Conservation (phyloP, 2,888 invertebrate species). For the Drosophila atroscutellata region DNA sequence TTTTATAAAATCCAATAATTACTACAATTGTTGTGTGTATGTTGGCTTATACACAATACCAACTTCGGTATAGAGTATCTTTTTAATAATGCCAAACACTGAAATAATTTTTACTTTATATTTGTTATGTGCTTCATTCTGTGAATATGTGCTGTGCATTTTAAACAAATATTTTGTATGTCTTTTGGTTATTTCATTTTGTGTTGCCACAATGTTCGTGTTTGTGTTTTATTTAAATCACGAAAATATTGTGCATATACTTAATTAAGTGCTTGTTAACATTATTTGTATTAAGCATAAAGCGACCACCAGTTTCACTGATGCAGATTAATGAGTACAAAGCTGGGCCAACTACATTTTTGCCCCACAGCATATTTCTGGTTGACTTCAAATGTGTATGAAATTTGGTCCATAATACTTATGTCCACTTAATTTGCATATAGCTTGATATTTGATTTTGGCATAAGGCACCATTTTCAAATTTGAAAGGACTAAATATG, state of each 20-base stretch:
- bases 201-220: constrained; percentile 27
- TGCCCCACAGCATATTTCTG: background rate
- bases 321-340: constrained; percentile 35
- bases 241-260: constrained; percentile 73
- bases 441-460: constrained; percentile 1
- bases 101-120: constrained; percentile 14
- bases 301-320: constrained; percentile 37
- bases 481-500: background rate
- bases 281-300: constrained; percentile 66
- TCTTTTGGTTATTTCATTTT: constrained; percentile 23
- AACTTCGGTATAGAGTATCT: constrained; percentile 1
- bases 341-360: background rate
- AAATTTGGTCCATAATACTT: background rate
- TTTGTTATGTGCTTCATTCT: constrained; percentile 16
- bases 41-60: background rate
- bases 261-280: constrained; percentile 77
- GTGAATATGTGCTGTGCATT: constrained; percentile 64
- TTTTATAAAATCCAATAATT: background rate
- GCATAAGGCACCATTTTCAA: background rate
- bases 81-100: background rate
- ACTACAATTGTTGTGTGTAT: background rate
- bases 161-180: constrained; percentile 51
- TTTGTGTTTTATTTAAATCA: constrained; percentile 73
- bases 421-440: constrained; percentile 2
- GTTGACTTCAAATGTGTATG: background rate